phyloP scores from a whole-genome alignment of 2,113 vertebrate genomes.

The Ptilonorhynchus violaceus region DNA sequence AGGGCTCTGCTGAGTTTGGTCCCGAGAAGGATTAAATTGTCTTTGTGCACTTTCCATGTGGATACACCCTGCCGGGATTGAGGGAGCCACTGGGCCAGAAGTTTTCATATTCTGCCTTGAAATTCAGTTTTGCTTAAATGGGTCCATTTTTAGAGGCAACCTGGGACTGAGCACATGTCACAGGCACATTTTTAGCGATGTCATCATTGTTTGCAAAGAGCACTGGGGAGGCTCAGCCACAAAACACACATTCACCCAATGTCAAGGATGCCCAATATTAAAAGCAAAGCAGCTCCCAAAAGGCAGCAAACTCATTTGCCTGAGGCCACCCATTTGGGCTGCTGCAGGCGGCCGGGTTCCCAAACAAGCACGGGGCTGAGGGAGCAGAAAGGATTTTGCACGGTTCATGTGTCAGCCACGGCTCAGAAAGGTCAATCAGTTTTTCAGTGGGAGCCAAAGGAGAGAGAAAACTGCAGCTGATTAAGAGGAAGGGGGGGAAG shows the following conservation, averaged over 20 bases:
- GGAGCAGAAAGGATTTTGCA: constrained; percentile 48
- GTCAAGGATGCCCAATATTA: neutral
- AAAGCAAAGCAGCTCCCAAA: neutral
- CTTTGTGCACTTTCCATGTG: neutral
- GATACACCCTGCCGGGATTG: neutral
- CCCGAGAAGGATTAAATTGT: neutral
- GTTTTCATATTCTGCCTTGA: neutral
- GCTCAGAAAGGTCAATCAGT: constrained; percentile 54
- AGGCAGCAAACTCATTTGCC: neutral
- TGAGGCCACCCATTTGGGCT: neutral
- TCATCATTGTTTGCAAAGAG: neutral
- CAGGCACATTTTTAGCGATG: neutral
- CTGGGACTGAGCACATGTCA: fast-evolving
- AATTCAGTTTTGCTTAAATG: neutral
- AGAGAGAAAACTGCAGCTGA: constrained; percentile 4
- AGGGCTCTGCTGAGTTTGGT: neutral
- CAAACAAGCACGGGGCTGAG: neutral
- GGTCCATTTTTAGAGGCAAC: neutral
- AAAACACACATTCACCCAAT: neutral
- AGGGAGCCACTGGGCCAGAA: neutral
- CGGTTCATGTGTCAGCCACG: constrained; percentile 39
- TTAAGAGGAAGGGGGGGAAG: neutral
- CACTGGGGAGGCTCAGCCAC: neutral
- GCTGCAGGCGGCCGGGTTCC: neutral
- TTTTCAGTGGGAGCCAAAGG: constrained; percentile 22